Evolutionary conservation across 2,113 vertebrate species (phyloP).

Genomic region (Alethe castanea): DNA sequence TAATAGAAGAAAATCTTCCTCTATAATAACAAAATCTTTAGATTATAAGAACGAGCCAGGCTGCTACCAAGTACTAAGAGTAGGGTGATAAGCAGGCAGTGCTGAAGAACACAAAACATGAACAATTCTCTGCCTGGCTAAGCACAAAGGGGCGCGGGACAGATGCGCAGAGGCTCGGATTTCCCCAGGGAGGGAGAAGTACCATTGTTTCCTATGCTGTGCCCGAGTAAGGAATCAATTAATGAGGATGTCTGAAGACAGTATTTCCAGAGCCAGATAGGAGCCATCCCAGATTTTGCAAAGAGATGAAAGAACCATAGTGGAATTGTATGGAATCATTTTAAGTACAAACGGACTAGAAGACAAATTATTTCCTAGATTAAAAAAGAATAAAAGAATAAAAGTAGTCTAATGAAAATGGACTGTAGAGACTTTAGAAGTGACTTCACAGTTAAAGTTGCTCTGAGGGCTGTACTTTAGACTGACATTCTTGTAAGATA

Average conservation of each 20-base stretch:
- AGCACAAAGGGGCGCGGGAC: constrained; percentile 37
- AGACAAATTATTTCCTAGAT: constrained; percentile 37
- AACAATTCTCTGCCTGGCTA: constrained; percentile 26
- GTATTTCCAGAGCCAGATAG: constrained; percentile 36
- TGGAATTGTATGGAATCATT: constrained; percentile 10
- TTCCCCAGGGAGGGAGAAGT: constrained; percentile 26
- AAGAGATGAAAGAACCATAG: not conserved
- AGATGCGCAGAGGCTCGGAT: not conserved
- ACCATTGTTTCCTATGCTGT: not conserved
- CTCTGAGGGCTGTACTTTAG: constrained; percentile 5
- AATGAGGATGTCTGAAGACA: constrained; percentile 35
- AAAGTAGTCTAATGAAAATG: not conserved
- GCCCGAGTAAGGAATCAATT: constrained; percentile 57
- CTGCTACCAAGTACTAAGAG: not conserved
- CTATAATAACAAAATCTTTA: not conserved
- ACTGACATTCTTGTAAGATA: constrained; percentile 10
- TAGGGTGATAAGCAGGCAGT: not conserved
- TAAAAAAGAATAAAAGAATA: not conserved
- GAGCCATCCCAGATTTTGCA: constrained; percentile 31
- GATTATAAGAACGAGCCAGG: not conserved
- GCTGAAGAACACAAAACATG: not conserved
- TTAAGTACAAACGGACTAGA: constrained; percentile 6
- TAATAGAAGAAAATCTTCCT: constrained; percentile 1
- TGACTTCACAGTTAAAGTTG: not conserved
- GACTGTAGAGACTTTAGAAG: not conserved